These are phyloP conservation scores for Sarcophaga variegata DNA, from an alignment of 2,888 invertebrate genomes.

Conservation along the genomic window DNA sequence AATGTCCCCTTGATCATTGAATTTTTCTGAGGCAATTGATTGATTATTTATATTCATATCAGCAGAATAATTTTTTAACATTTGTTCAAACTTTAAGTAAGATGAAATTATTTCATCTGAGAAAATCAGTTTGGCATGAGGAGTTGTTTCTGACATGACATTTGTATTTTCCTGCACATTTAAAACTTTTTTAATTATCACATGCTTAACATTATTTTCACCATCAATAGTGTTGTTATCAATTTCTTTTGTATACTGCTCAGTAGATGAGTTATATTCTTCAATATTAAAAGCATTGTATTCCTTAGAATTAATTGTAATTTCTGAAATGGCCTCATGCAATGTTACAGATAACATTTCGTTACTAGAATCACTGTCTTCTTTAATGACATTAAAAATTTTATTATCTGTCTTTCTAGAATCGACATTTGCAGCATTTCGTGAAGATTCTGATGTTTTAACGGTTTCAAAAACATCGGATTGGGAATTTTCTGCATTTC, in stretches of 20 bases:
- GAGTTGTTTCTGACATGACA: background rate
- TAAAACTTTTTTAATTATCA: slow-evolving; percentile 70
- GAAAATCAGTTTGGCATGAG: background rate
- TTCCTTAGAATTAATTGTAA: background rate
- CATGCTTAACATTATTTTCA: slow-evolving; percentile 60
- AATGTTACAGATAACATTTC: slow-evolving; percentile 58
- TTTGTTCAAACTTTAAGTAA: background rate
- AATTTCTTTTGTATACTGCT: slow-evolving; percentile 1
- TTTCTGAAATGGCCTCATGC: slow-evolving; percentile 56
- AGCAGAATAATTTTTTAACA: background rate
- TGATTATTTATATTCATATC: background rate
- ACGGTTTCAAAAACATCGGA: too few relatives aligned
- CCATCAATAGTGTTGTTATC: background rate
- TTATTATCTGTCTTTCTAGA: too few relatives aligned
- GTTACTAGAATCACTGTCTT: background rate
- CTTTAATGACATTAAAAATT: too few relatives aligned
- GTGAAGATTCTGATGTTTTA: too few relatives aligned
- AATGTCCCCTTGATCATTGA: background rate
- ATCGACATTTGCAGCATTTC: too few relatives aligned
- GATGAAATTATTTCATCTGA: background rate
- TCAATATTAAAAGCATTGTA: slow-evolving; percentile 39
- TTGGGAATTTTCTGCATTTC: background rate
- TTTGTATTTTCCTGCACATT: slow-evolving; percentile 35
- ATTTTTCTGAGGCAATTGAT: background rate
- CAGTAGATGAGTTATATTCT: slow-evolving; percentile 15